Conservation (phyloP, 2,888 invertebrate species). For the Unio pictorum region DNA sequence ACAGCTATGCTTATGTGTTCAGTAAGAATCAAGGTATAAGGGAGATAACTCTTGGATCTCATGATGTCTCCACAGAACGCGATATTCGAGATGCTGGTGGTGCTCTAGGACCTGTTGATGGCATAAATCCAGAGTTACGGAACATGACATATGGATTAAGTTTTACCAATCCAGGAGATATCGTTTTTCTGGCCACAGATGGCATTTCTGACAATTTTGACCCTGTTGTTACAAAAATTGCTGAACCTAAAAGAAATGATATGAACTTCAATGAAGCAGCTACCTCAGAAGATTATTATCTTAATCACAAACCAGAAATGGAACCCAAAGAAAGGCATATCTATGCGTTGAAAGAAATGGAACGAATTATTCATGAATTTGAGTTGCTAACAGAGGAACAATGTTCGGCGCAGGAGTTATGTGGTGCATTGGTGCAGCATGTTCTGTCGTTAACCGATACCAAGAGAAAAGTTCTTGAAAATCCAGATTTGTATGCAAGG, state of each 20-base stretch:
- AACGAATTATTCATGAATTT: conserved; percentile 68
- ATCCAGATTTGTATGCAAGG: conserved; percentile 72
- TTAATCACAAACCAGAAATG: conserved; percentile 66
- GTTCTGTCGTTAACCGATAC: conserved; percentile 80
- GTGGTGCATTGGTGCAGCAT: conserved; percentile 69
- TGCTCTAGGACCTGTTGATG: conserved; percentile 89
- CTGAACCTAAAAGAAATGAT: conserved; percentile 69
- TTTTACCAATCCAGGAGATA: conserved; percentile 84
- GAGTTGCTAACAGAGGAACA: conserved; percentile 68
- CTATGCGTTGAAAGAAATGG: conserved; percentile 80
- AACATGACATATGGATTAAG: conserved; percentile 90
- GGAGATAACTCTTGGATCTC: conserved; percentile 85
- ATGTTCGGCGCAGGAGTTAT: conserved; percentile 69
- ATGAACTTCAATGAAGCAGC: conserved; percentile 24
- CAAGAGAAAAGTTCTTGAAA: conserved; percentile 86
- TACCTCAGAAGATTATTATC: conserved; percentile 18
- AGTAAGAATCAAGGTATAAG: conserved; percentile 82
- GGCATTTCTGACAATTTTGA: conserved; percentile 93
- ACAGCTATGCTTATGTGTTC: conserved; percentile 90
- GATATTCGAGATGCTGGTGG: conserved; percentile 92
- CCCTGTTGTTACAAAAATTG: conserved; percentile 91
- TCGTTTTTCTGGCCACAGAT: conserved; percentile 90
- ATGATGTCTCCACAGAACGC: conserved; percentile 85
- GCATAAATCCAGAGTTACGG: conserved; percentile 84
- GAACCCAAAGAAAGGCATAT: conserved; percentile 78